Evolutionary conservation across 2,797 vertebrate genomes (phyloP).

Genomic region (Anniella stebbinsi): DNA sequence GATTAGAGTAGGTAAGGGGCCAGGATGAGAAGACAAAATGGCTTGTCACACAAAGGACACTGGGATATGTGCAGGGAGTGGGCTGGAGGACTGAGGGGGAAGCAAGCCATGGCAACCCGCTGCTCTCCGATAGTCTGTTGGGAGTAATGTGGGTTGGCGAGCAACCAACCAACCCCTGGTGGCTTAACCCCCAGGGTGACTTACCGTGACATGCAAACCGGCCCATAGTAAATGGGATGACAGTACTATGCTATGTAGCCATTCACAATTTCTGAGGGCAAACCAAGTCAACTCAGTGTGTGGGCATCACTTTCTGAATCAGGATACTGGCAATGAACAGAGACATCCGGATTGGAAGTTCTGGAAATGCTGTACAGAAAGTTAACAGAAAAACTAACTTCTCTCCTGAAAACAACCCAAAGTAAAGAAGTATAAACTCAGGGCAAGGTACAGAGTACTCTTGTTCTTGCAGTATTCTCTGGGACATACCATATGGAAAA

Average conservation of each 20-base stretch:
- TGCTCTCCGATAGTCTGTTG: too few relatives aligned
- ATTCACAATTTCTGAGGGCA: neutral
- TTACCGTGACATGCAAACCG: too few relatives aligned
- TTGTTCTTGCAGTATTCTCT: neutral
- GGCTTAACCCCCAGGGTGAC: too few relatives aligned
- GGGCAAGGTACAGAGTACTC: neutral
- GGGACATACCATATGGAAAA: neutral
- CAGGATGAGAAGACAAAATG: too few relatives aligned
- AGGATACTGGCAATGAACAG: neutral
- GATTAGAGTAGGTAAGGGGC: too few relatives aligned
- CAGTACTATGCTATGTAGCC: too few relatives aligned
- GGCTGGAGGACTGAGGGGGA: too few relatives aligned
- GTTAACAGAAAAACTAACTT: neutral
- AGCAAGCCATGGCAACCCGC: too few relatives aligned
- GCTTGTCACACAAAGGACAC: too few relatives aligned
- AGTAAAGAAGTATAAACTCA: neutral
- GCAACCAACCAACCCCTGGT: too few relatives aligned
- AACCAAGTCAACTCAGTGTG: neutral
- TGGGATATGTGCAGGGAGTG: too few relatives aligned
- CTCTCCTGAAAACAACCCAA: neutral
- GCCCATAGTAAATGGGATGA: neutral
- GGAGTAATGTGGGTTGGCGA: too few relatives aligned
- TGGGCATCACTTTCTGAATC: neutral
- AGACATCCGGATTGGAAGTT: neutral
- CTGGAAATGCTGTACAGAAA: neutral